Base-by-base conservation (phyloP, 2,113 vertebrate genomes). In the Rynchops niger region DNA sequence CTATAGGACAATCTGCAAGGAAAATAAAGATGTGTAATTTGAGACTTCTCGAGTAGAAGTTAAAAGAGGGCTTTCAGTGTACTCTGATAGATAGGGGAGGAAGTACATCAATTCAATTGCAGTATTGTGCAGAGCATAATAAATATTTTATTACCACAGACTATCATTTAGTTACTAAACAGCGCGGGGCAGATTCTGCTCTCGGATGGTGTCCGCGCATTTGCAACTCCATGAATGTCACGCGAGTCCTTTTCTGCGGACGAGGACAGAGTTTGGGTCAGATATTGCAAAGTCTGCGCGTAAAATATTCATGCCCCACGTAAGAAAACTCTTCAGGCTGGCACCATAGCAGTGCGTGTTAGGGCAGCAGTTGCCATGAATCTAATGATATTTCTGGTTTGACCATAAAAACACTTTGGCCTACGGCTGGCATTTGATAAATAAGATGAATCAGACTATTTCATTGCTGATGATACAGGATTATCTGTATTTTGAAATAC, bases 241-340 rank as follows among this genome's bases (percentile, higher is more conserved):
- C 5, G 0, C 0, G 4, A 25, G 69, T 61, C 59, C 1, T 1
- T 56, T 45, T 23, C 58, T 32, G 5, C 0, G 12, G 32, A 1
- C 3, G 12, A 70, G 79, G 85, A 42, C 13, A 3, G n/a, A 6
- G 12, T 84, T 84, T 69, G 90, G 82, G 61, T 63, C 47, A 30
- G 45, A 34, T 40, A 5, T 27, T 29, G 69, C 30, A 17, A 78
- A 74, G 25, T 19, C 29, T 11, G 26, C 1, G 2, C 1, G 0
- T 55, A 4, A 90, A 84, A 95, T 71, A 56, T 5, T 61, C 15
- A 9, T n/a, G 43, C 32, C 15, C 25, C 32, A 4, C 5, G 0
- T 8, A 11, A 38, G 32, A n/a, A 43, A 38, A 38, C 45, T 49
- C 43, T 66, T 14, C 6, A 49, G 76, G 15, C 70, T 86, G 83